Conservation (phyloP, 2,797 vertebrate genomes). For the Pelochelys cantorii region DNA sequence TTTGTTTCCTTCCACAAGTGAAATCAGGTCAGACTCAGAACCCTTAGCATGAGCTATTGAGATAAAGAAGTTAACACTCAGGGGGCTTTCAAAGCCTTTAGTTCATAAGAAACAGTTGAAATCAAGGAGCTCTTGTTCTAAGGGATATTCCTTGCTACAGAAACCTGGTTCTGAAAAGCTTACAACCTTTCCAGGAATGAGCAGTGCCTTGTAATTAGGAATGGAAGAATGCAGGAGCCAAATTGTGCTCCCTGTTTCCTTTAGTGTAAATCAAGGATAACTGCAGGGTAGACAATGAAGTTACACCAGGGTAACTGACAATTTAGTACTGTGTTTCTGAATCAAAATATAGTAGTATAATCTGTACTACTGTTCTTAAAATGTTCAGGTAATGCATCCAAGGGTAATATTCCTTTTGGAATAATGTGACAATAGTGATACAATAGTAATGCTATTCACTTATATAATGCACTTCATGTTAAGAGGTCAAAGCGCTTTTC, state of each 20-base stretch:
- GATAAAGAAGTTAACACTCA: not conserved
- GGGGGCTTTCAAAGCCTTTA: not conserved
- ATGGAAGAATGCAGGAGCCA: not conserved
- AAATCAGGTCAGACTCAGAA: conserved; percentile 55
- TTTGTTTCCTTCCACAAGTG: conserved; percentile 26
- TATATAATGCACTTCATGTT: not conserved
- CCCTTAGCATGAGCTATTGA: conserved; percentile 15
- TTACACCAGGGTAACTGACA: not conserved
- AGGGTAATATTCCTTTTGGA: not conserved
- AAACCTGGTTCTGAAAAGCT: not conserved
- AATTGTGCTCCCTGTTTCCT: not conserved
- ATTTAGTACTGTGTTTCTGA: accelerated
- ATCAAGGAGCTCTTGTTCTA: conserved; percentile 40
- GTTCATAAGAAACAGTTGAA: conserved; percentile 40
- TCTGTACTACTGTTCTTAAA: not conserved
- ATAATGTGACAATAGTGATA: accelerated
- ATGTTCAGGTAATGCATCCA: not conserved
- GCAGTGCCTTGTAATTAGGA: not conserved
- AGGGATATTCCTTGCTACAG: not conserved
- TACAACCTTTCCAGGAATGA: not conserved
- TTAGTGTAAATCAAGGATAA: not conserved
- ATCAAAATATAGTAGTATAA: not conserved
- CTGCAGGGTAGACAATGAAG: not conserved
- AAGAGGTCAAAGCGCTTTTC: not conserved
- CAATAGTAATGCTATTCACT: not conserved